phyloP scores from a whole-genome alignment of 2,797 vertebrate species.

The Myiotriccus ornatus region DNA sequence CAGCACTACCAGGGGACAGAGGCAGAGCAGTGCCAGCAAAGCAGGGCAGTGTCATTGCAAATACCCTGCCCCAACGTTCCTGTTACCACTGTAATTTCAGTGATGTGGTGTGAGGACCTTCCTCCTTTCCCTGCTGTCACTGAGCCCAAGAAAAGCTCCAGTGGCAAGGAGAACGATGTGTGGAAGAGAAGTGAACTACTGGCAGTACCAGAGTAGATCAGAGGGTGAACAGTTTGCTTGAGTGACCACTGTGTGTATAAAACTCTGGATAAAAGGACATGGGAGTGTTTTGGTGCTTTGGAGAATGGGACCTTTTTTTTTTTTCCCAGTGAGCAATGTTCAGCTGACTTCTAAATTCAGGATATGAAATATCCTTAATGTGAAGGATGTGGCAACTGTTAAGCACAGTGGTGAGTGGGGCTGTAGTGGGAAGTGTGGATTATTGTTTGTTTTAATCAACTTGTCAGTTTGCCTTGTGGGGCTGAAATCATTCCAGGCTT shows the following conservation, averaged over 20 bases:
- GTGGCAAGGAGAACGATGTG: not conserved
- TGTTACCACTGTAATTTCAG: not conserved
- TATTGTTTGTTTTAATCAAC: constrained; percentile 26
- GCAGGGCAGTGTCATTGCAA: not conserved
- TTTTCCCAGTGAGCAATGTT: not conserved
- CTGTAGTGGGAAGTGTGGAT: not conserved
- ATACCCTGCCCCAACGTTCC: not conserved
- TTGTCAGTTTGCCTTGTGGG: not conserved
- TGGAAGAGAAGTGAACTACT: not conserved
- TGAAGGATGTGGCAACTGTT: not conserved
- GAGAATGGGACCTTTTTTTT: not conserved
- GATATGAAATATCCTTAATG: not conserved
- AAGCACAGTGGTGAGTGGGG: not conserved
- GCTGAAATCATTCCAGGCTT: not conserved
- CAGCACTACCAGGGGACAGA: not conserved
- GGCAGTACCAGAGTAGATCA: not conserved
- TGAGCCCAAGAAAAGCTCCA: not conserved
- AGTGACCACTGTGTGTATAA: not conserved
- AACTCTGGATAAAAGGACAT: not conserved
- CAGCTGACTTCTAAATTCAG: not conserved
- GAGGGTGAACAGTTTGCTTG: not conserved
- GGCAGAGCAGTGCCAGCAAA: not conserved
- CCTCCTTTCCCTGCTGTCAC: not conserved
- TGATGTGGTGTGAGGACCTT: not conserved
- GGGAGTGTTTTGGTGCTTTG: not conserved